Evolutionary conservation across 2,797 vertebrate species (phyloP).

Genomic region (Esox masquinongy): DNA sequence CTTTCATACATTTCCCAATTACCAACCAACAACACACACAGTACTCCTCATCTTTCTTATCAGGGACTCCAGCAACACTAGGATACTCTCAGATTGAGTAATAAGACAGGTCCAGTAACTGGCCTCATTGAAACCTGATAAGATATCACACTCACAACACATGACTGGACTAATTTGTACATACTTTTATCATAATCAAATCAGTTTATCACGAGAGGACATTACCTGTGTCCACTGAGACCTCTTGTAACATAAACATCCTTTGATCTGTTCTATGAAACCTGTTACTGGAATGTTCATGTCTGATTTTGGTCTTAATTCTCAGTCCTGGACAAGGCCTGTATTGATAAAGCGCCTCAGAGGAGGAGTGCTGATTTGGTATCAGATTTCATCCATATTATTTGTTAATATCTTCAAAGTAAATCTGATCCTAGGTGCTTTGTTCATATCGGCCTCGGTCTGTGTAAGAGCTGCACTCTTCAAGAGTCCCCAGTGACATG

Average conservation of each 20-base stretch:
- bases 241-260: slow-evolving; percentile 5
- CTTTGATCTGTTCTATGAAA: neutral
- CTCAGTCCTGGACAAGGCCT: neutral
- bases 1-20: neutral
- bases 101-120: neutral
- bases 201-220: slow-evolving; percentile 52
- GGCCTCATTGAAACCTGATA: slow-evolving; percentile 41
- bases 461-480: neutral
- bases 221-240: slow-evolving; percentile 13
- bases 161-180: neutral
- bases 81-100: neutral
- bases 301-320: neutral
- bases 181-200: slow-evolving; percentile 21
- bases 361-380: too few relatives aligned
- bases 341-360: neutral
- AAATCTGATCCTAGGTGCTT: too few relatives aligned
- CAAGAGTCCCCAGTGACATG: neutral
- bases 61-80: neutral
- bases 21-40: neutral
- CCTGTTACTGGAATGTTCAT: neutral
- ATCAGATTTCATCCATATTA: too few relatives aligned
- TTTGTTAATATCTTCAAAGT: too few relatives aligned
- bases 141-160: slow-evolving; percentile 42
- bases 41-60: neutral
- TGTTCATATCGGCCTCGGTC: neutral